Percentiles rank a stretch among this genome's conserved stretches.
These are phyloP conservation scores for Physella acuta DNA, from an alignment of 1,140 invertebrate species.

Conservation along the genomic window DNA sequence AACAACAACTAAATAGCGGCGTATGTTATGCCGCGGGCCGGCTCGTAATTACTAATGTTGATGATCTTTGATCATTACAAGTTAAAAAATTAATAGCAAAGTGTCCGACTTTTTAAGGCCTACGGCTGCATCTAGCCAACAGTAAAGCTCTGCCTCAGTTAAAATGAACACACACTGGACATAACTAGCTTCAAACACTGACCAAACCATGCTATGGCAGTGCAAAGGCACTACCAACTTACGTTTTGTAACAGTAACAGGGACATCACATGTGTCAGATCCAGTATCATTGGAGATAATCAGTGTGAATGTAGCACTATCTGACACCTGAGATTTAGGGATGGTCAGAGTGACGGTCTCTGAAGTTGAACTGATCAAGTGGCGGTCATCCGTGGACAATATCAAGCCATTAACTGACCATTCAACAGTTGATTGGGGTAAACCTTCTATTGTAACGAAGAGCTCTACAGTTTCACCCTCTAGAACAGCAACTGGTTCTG, in stretches of 20 bases:
- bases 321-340: slow-evolving; percentile 33
- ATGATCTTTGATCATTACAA: too few relatives aligned
- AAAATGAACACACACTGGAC: not conserved
- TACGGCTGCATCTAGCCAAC: too few relatives aligned
- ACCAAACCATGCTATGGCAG: too few relatives aligned
- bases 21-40: too few relatives aligned
- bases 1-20: too few relatives aligned
- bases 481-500: slow-evolving; percentile 59
- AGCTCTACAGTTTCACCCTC: slow-evolving; percentile 56
- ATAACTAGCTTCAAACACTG: not conserved
- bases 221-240: not conserved
- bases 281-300: slow-evolving; percentile 87
- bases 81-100: too few relatives aligned
- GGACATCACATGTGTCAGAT: slow-evolving; percentile 27
- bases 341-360: slow-evolving; percentile 53
- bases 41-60: too few relatives aligned
- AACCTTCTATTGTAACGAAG: slow-evolving; percentile 44
- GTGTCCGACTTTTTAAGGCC: too few relatives aligned
- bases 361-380: slow-evolving; percentile 28
- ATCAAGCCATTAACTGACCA: slow-evolving; percentile 36
- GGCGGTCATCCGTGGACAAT: slow-evolving; percentile 68
- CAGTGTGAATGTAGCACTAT: slow-evolving; percentile 67
- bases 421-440: slow-evolving; percentile 39
- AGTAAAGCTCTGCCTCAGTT: not conserved
- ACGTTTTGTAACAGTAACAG: slow-evolving; percentile 29